Evolutionary conservation across 1,140 invertebrate species (phyloP).

Genomic region (Drosophila subobscura): DNA sequence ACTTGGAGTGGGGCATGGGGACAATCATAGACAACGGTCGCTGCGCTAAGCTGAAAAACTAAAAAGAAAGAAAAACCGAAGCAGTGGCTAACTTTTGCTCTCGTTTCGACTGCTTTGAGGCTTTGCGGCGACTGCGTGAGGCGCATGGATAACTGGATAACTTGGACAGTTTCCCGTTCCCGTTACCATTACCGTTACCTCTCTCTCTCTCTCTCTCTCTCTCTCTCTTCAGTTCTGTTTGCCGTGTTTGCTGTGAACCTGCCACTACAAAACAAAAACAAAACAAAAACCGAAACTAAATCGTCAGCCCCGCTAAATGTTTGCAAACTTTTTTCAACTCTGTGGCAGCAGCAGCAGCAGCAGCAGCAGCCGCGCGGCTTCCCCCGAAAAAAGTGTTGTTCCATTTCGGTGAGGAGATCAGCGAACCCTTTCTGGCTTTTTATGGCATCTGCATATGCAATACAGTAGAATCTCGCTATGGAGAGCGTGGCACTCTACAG

Average conservation of each 20-base stretch:
- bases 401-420: constrained; percentile 38
- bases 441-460: constrained; percentile 19
- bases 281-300: constrained; percentile 45
- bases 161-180: constrained; percentile 49
- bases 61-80: constrained; percentile 14
- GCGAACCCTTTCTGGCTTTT: constrained; percentile 40
- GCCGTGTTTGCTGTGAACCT: constrained; percentile 66
- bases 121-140: constrained; percentile 53
- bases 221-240: background rate
- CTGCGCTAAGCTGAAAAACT: constrained; percentile 67
- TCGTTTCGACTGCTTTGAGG: constrained; percentile 50
- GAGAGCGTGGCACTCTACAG: too few species aligned
- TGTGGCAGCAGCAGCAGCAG: constrained; percentile 16
- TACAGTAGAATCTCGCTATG: constrained; percentile 3
- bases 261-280: constrained; percentile 38
- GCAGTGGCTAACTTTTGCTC: constrained; percentile 61
- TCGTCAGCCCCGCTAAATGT: constrained; percentile 48
- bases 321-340: constrained; percentile 45
- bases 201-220: background rate
- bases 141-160: constrained; percentile 65
- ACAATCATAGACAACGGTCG: constrained; percentile 64
- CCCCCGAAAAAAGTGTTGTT: constrained; percentile 29
- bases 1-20: constrained; percentile 43
- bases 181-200: constrained; percentile 26
- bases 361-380: background rate